Evolutionary conservation across 2,888 invertebrate genomes (phyloP).

Genomic region (Biston betularia): DNA sequence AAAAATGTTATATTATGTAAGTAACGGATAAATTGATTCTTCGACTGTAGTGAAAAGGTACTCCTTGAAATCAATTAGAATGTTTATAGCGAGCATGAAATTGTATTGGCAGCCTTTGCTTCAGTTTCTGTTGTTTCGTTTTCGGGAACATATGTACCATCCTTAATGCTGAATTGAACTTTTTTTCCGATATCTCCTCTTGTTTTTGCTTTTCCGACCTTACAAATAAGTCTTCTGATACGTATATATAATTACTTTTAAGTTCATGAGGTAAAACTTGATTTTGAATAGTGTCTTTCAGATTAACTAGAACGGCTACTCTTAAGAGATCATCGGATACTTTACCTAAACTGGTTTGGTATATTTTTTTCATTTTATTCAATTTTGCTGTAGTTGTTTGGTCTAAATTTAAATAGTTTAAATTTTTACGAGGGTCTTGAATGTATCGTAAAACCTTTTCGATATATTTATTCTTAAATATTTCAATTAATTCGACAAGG

Average conservation of each 20-base stretch:
- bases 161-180: not conserved
- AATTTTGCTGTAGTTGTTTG: not conserved
- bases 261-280: not conserved
- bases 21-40: too few species aligned
- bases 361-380: not conserved
- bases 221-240: conserved; percentile 1
- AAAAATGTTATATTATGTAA: too few species aligned
- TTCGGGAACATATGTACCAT: conserved; percentile 1
- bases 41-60: too few species aligned
- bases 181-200: too few species aligned
- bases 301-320: not conserved
- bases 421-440: not conserved
- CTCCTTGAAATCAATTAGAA: too few species aligned
- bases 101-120: not conserved
- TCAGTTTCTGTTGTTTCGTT: conserved; percentile 11
- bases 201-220: not conserved
- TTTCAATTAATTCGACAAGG: not conserved
- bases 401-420: not conserved
- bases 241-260: conserved; percentile 9
- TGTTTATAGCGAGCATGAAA: not conserved
- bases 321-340: conserved; percentile 1
- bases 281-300: not conserved
- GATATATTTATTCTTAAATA: too few species aligned
- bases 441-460: not conserved
- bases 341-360: not conserved